phyloP scores from a whole-genome alignment of 2,113 vertebrate genomes.

The Buteo buteo region DNA sequence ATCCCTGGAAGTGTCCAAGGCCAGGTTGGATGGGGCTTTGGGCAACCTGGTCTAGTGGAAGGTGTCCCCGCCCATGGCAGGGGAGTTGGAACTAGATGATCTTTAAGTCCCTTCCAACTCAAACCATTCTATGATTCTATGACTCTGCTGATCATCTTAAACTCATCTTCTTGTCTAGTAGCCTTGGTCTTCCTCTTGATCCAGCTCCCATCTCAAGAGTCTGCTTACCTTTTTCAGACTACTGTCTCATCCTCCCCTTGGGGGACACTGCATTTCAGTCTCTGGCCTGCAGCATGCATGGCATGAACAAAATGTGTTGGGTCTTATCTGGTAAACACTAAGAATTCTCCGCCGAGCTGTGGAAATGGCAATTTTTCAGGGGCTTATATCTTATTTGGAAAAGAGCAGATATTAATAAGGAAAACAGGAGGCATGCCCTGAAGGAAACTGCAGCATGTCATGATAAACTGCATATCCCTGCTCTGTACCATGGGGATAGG shows the following conservation, averaged over 20 bases:
- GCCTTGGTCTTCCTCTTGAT: background rate
- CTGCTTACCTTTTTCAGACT: background rate
- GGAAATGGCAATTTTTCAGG: background rate
- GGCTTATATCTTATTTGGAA: background rate
- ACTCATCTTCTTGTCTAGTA: background rate
- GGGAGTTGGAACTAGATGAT: background rate
- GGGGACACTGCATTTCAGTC: background rate
- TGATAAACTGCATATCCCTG: background rate
- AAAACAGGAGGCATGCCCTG: background rate
- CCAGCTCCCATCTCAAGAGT: background rate
- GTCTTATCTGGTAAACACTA: background rate
- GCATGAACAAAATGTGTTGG: background rate
- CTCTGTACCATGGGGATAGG: background rate
- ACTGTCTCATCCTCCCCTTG: background rate
- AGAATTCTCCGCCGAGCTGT: background rate
- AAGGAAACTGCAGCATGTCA: background rate
- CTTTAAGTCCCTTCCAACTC: background rate
- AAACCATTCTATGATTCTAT: background rate
- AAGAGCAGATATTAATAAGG: background rate
- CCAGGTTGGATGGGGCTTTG: background rate
- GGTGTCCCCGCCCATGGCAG: background rate
- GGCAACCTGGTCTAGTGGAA: background rate
- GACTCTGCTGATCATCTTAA: background rate
- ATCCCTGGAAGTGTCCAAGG: background rate
- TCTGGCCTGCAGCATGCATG: background rate